Percentiles rank a stretch among this genome's conserved stretches.
phyloP scores from a whole-genome alignment of 1,140 invertebrate species.

The Formica selysi region DNA sequence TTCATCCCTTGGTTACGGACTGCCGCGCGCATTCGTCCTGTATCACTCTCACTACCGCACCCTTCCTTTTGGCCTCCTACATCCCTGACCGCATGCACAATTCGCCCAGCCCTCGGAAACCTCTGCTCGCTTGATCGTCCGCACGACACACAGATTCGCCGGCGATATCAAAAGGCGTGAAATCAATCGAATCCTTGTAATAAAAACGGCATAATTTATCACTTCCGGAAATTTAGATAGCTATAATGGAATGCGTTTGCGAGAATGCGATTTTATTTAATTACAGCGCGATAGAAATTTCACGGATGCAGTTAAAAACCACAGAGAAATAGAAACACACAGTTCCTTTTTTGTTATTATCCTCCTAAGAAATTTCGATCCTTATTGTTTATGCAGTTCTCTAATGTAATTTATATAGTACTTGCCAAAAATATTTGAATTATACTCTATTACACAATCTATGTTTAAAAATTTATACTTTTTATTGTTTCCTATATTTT shows the following conservation, averaged over 20 bases:
- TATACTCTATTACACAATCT: not conserved
- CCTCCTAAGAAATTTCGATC: not conserved
- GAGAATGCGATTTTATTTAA: not conserved
- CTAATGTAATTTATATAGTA: not conserved
- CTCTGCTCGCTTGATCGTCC: conserved; percentile 14
- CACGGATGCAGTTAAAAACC: not conserved
- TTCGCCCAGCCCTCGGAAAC: not conserved
- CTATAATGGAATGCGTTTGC: not conserved
- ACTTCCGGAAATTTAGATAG: not conserved
- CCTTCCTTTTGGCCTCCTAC: conserved; percentile 37
- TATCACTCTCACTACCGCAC: conserved; percentile 24
- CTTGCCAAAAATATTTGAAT: not conserved
- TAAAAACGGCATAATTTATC: not conserved
- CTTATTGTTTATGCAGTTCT: too few species aligned
- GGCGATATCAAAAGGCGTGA: not conserved
- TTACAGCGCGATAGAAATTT: not conserved
- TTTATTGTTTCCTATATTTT: not conserved
- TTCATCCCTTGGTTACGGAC: conserved; percentile 70
- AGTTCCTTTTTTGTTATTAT: not conserved
- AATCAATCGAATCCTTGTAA: conserved; percentile 38
- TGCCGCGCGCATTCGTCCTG: conserved; percentile 49
- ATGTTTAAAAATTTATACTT: conserved; percentile 16
- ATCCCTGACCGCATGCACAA: conserved; percentile 57
- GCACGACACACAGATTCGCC: conserved; percentile 1
- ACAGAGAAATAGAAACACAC: not conserved